Evolutionary conservation across 2,888 invertebrate species (phyloP).

Genomic region (Microdon myrmicae): DNA sequence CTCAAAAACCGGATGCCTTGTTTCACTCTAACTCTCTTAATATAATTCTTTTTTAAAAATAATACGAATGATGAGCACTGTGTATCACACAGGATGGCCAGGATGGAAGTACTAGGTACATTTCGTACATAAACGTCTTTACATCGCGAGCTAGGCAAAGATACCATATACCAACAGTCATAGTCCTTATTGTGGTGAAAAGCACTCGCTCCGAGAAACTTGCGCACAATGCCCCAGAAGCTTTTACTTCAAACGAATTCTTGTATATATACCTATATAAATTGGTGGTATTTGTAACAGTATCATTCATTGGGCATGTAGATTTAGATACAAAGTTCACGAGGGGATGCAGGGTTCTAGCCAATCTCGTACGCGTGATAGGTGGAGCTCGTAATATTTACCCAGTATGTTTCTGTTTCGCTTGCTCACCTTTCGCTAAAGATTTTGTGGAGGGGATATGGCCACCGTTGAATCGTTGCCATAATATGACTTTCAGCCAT

Average conservation of each 20-base stretch:
- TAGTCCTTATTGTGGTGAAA: constrained; percentile 35
- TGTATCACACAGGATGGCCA: constrained; percentile 64
- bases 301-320: constrained; percentile 42
- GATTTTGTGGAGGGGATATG: constrained; percentile 39
- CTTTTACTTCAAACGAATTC: constrained; percentile 16
- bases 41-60: neutral
- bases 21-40: constrained; percentile 33
- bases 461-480: constrained; percentile 42
- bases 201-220: constrained; percentile 24
- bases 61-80: constrained; percentile 51
- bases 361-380: constrained; percentile 41
- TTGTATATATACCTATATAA: constrained; percentile 33
- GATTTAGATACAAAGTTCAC: constrained; percentile 7
- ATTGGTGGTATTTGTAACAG: constrained; percentile 29
- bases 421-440: constrained; percentile 37
- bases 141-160: constrained; percentile 24
- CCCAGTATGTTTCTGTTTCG: constrained; percentile 42
- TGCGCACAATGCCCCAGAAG: constrained; percentile 24
- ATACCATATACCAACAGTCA: constrained; percentile 12
- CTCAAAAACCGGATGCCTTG: constrained; percentile 31
- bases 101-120: constrained; percentile 63
- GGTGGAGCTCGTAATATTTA: constrained; percentile 47
- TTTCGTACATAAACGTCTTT: constrained; percentile 28
- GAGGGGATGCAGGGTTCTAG: constrained; percentile 24
- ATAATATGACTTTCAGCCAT: constrained; percentile 44